Conservation (phyloP, 37 sponge, comb jelly and placozoan genomes). For the Agelas oroides region DNA sequence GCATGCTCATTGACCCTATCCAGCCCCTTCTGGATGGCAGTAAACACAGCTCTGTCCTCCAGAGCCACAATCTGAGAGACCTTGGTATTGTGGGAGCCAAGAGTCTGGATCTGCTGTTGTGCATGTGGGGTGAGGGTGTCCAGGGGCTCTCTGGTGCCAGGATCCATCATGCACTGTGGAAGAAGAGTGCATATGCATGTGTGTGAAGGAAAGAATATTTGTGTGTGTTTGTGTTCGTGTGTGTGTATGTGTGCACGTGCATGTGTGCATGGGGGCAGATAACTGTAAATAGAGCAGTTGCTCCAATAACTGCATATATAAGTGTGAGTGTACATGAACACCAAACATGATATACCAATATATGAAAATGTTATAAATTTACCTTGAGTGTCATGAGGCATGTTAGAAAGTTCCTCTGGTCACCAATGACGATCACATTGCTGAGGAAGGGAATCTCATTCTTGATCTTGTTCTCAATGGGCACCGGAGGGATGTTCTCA, state of each 20-base stretch:
- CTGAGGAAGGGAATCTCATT: constrained; percentile 70
- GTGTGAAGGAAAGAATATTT: neutral
- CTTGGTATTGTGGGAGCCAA: constrained; percentile 55
- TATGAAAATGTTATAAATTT: too few species aligned
- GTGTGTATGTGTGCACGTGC: neutral
- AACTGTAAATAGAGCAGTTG: too few species aligned
- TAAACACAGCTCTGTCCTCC: constrained; percentile 63
- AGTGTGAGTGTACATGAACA: too few species aligned
- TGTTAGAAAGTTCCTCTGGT: constrained; percentile 68
- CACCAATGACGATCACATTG: constrained; percentile 76
- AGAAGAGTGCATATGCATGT: neutral
- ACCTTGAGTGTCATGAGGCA: constrained; percentile 82
- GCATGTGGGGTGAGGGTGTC: constrained; percentile 65
- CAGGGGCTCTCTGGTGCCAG: constrained; percentile 61
- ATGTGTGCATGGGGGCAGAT: too few species aligned
- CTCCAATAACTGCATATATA: too few species aligned
- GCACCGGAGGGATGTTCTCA: constrained; percentile 88
- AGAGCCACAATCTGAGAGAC: constrained; percentile 68
- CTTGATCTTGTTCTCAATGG: constrained; percentile 75
- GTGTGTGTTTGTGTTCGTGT: neutral
- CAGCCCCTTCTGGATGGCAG: constrained; percentile 80
- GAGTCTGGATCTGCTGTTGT: neutral
- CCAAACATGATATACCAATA: too few species aligned
- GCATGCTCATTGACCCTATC: constrained; percentile 64
- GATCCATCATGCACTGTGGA: constrained; percentile 49